These are phyloP conservation scores for Manduca sexta DNA, from an alignment of 1,140 invertebrate genomes.

Conservation along the genomic window DNA sequence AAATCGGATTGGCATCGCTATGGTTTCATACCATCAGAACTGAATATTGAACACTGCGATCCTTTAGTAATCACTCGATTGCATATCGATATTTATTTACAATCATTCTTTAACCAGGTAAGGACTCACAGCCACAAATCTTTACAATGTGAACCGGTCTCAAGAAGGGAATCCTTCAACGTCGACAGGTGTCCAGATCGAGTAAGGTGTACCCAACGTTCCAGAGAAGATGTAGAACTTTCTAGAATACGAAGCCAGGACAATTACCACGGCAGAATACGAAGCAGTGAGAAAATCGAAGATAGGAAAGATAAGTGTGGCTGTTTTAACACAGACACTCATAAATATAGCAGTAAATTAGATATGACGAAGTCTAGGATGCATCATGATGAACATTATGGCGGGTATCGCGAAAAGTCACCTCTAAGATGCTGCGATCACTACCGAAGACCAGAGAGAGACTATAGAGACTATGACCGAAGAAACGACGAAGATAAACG, in stretches of 20 bases:
- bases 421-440: constrained; percentile 34
- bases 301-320: constrained; percentile 27
- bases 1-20: too few species aligned
- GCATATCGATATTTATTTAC: not conserved
- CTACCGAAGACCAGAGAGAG: constrained; percentile 23
- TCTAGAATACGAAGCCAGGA: constrained; percentile 34
- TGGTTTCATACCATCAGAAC: too few species aligned
- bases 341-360: constrained; percentile 44
- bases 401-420: constrained; percentile 26
- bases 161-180: constrained; percentile 26
- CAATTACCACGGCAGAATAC: constrained; percentile 31
- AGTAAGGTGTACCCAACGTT: constrained; percentile 26
- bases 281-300: constrained; percentile 28
- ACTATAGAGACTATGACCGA: constrained; percentile 37
- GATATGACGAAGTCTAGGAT: constrained; percentile 26
- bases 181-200: constrained; percentile 25
- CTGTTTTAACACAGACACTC: constrained; percentile 35
- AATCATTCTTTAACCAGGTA: constrained; percentile 18
- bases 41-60: not conserved
- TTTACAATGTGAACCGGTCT: constrained; percentile 48
- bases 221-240: constrained; percentile 31
- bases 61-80: not conserved
- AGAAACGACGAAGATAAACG: constrained; percentile 34
- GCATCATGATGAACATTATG: constrained; percentile 30
- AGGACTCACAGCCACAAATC: constrained; percentile 58